Evolutionary conservation across 2,888 invertebrate genomes (phyloP).

Genomic region (Nomada hirtipes): DNA sequence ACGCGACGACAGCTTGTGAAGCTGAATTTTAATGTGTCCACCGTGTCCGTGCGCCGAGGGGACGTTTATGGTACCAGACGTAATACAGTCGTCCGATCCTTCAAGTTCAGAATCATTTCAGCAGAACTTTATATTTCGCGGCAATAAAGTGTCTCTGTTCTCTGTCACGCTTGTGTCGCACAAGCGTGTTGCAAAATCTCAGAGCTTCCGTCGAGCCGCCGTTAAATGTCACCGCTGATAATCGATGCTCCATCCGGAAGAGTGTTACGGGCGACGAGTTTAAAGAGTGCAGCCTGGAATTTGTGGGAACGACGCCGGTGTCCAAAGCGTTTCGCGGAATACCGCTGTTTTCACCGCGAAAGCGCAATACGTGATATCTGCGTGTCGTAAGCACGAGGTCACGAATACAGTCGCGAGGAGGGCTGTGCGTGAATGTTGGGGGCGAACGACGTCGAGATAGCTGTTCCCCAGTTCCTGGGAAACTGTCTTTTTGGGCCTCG

Average conservation of each 20-base stretch:
- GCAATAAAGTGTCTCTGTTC: background rate
- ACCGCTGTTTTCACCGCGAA: slow-evolving; percentile 14
- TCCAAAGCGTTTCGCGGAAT: slow-evolving; percentile 13
- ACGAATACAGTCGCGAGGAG: slow-evolving; percentile 16
- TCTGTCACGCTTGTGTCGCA: background rate
- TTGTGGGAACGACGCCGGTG: slow-evolving; percentile 10
- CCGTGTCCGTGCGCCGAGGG: no score
- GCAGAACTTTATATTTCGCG: background rate
- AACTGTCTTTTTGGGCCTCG: slow-evolving; percentile 17
- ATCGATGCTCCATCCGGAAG: background rate
- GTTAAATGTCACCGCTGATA: slow-evolving; percentile 7
- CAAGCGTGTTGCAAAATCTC: background rate
- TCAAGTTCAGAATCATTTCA: background rate
- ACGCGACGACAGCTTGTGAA: slow-evolving; percentile 6
- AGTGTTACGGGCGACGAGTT: background rate
- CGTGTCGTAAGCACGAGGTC: slow-evolving; percentile 32
- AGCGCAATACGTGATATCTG: slow-evolving; percentile 27
- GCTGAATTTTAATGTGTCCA: slow-evolving; percentile 11
- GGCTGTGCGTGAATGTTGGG: background rate
- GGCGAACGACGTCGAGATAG: slow-evolving; percentile 8
- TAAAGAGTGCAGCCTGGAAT: slow-evolving; percentile 4
- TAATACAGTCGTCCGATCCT: no score
- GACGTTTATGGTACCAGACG: background rate
- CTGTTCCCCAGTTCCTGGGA: slow-evolving; percentile 13
- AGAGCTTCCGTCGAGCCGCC: background rate